Base-by-base conservation (phyloP, 1,140 invertebrate genomes). In the Agrilus planipennis region DNA sequence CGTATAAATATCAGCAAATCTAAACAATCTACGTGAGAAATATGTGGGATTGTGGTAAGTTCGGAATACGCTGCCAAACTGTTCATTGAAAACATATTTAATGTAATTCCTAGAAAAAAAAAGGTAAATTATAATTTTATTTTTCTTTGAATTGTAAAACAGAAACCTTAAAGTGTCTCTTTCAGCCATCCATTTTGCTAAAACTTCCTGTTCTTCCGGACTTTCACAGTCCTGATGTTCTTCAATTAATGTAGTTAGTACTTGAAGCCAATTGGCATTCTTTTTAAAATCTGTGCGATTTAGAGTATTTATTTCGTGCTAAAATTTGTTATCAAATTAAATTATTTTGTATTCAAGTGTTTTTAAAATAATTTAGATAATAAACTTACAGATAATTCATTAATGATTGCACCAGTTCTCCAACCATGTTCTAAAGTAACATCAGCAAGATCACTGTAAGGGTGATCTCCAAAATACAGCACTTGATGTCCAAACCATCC, bases 11-110 rank as follows among this genome's bases (percentile, higher is more conserved):
- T 96, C 91, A 5, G 91, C 89, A 65, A 94, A 93, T 42, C 90
- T 73, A 59, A 92, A 94, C 30, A 98, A 69, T 34, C 93, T 75
- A 19, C 92, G 69, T 1, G 89, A 93, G 64, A 97, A 97, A 63
- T 94, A 97, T 0, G 91, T 95, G 2, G 91, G 90, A 67, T 96
- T 96, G 68, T 96, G 87, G 63, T 95, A 92, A 4, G 93, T 97
- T 18, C 93, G 75, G 62, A 98, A 97, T 11, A 96, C 84, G 46
- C 87, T 90, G 20, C 93, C 93, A 69, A 98, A 98, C 60, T 93
- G 87, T 31, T 79, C 66, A 62, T 98, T 98, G 65, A 96, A 96
- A 31, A 95, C 79, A 27, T 73, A 70, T 65, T 95, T 96, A 12
- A 88, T 89, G 47, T 81, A 75, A 52, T 83, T 77, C 57, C 90